A percentile compares a stretch with the other conserved stretches of the same genome.
These are phyloP conservation scores for Tetragnatha montana DNA, from an alignment of 2,888 invertebrate species.

Conservation along the genomic window DNA sequence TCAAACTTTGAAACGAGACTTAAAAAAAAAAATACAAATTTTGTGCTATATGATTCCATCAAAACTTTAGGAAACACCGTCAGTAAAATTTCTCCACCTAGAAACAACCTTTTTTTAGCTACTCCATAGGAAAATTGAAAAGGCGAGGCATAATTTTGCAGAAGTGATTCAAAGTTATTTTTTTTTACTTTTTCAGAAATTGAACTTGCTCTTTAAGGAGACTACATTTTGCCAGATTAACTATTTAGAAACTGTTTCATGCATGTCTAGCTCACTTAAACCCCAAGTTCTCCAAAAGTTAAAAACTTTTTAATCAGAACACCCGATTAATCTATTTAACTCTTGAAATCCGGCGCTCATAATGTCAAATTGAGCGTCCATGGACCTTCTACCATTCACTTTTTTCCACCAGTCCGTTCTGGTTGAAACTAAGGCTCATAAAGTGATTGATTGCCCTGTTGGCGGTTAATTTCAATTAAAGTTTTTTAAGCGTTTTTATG, in stretches of 20 bases:
- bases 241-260: conserved; percentile 13
- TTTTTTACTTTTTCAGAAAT: too few relatives aligned
- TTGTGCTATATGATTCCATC: background rate
- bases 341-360: background rate
- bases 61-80: background rate
- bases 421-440: background rate
- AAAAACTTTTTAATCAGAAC: background rate
- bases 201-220: too few relatives aligned
- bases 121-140: background rate
- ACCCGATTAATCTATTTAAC: background rate
- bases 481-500: background rate
- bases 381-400: background rate
- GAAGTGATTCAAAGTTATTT: background rate
- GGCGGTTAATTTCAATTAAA: background rate
- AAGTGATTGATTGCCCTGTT: background rate
- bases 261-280: background rate
- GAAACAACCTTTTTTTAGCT: background rate
- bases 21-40: too few relatives aligned
- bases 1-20: too few relatives aligned
- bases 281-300: background rate
- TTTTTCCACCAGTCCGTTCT: background rate
- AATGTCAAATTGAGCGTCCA: background rate
- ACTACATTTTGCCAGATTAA: background rate
- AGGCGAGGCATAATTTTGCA: background rate
- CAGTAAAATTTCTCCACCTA: background rate